Conservation (phyloP, 1,140 invertebrate genomes). For the Eciton burchellii region DNA sequence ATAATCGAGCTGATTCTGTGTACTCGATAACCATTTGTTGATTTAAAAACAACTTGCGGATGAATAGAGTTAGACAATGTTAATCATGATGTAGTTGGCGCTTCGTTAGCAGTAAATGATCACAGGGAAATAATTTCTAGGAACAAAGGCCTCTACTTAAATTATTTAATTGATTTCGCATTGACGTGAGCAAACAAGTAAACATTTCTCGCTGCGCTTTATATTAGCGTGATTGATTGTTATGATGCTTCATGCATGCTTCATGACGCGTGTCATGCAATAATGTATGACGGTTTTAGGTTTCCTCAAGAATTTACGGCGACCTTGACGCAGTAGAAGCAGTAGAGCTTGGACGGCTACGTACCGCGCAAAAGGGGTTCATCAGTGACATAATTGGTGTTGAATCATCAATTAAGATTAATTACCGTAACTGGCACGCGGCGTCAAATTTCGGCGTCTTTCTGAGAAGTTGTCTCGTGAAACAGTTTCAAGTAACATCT, state of each 20-base stretch:
- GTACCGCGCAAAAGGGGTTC: neutral
- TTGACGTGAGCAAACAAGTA: neutral
- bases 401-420: constrained; percentile 67
- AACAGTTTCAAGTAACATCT: neutral
- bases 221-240: constrained; percentile 13
- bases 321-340: constrained; percentile 55
- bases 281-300: constrained; percentile 1
- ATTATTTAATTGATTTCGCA: neutral
- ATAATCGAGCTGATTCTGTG: constrained; percentile 4
- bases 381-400: constrained; percentile 41
- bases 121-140: neutral
- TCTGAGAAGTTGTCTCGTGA: neutral
- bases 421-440: constrained; percentile 37
- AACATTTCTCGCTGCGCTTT: constrained; percentile 23
- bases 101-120: neutral
- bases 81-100: neutral
- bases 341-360: neutral
- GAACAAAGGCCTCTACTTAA: neutral
- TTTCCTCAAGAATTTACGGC: constrained; percentile 35
- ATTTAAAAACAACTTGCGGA: constrained; percentile 9
- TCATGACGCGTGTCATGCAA: too few relatives aligned
- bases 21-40: constrained; percentile 6
- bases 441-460: neutral
- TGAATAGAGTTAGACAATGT: neutral
- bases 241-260: constrained; percentile 39